phyloP scores from a whole-genome alignment of 2,888 invertebrate genomes.

The Euphydryas editha region DNA sequence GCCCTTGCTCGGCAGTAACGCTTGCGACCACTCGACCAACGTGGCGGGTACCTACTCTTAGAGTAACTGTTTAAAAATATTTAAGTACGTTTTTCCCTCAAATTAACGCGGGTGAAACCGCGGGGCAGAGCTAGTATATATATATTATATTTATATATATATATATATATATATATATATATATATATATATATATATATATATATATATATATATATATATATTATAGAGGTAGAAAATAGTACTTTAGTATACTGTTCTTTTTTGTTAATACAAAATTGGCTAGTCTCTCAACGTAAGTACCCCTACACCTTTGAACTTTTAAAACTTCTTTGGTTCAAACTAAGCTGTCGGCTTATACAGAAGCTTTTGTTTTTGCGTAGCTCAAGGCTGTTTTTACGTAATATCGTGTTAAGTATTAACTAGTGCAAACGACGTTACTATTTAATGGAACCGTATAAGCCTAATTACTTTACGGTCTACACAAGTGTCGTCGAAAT shows the following conservation, averaged over 20 bases:
- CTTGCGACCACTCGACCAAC: too few species aligned
- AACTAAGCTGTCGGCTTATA: neutral
- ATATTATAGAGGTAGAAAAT: neutral
- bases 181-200: too few species aligned
- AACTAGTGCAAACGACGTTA: neutral
- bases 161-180: too few species aligned
- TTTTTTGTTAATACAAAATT: neutral
- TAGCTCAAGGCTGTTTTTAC: neutral
- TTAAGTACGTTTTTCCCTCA: too few species aligned
- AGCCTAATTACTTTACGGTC: neutral
- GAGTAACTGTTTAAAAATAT: too few species aligned
- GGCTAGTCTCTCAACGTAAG: neutral
- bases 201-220: too few species aligned
- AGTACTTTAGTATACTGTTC: neutral
- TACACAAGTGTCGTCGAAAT: too few species aligned
- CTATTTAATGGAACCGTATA: neutral
- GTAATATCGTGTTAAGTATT: neutral
- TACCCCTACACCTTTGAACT: neutral
- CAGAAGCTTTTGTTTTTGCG: neutral
- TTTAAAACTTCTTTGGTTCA: neutral
- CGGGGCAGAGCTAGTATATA: too few species aligned
- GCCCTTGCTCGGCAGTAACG: too few species aligned
- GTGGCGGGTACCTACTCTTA: too few species aligned
- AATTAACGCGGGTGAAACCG: too few species aligned
- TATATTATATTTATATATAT: too few species aligned